Base-by-base conservation (phyloP, 2,888 invertebrate species). In the Cheilosia urbana region DNA sequence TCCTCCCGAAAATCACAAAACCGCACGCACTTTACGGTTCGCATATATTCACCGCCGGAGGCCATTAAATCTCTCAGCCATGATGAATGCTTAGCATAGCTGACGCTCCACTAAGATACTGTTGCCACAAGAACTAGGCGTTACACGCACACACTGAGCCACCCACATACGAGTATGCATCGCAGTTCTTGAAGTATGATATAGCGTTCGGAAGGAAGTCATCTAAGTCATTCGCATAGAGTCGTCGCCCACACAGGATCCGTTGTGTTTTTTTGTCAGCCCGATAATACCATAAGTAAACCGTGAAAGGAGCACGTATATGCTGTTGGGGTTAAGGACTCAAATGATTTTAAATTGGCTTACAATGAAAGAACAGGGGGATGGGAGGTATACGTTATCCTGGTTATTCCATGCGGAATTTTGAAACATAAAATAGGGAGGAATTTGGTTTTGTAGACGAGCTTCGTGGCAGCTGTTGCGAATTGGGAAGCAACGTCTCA, bases 51-150 rank as follows among this genome's bases (percentile, higher is more conserved):
- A 88, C 87, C 87, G 68, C 85, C 87, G 81, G 83, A 83, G 87
- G 88, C 88, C 88, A 88, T 88, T 88, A 88, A 88, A 88, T 88
- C 88, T 88, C 73, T 87, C 78, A 84, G 87, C 88, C 88, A 88
- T 88, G 88, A 88, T 88, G 87, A 87, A 88, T 88, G 88, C 60
- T 82, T 82, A 75, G 81, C 85, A 77, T 85, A 81, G 76, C 76
- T 81, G 68, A 85, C 85, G 85, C 69, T 71, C 17, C 55, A 53
- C 71, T 85, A 85, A 85, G 76, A 71, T 85, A 76, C 63, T 72
- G 66, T 80, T 80, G 42, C 68, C 57, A 72, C 66, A 63, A 34
- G 37, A 58, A 49, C 57, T 62, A 55, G 47, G 21, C 34, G 19
- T 15, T 9, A 51, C 17, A 27, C 73, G 53, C 21, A 55, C 30